Evolutionary conservation across 2,888 invertebrate species (phyloP), one percentile per base, ranked within the genome.

Genomic region (Phanerotoma sp.): DNA sequence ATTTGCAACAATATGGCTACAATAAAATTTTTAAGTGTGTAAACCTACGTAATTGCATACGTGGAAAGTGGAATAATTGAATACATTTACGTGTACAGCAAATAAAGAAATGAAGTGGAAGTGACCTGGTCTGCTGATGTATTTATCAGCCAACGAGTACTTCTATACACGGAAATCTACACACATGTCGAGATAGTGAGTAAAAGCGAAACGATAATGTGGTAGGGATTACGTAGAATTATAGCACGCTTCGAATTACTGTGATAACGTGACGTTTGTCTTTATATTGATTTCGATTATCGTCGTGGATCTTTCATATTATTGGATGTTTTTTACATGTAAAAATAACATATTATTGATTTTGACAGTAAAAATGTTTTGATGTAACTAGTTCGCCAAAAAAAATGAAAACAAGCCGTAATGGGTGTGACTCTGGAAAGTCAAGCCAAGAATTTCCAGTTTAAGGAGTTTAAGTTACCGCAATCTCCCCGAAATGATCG

Each of bases 221-320:
- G 20, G 15, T n/a, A 13, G 40, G 30, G 40, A 51, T 22, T 51
- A 41, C 42, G 41, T 51, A 42, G 42, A 51, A 55, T 50, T 45
- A 51, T 50, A 50, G 45, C 44, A 30, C 30, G 45, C 44, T 54
- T 38, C 22, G 49, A 45, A 33, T 42, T 30, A 32, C 45, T 38
- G 16, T 32, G 54, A 54, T 54, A 54, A 54, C 44, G 22, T 32
- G 22, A 25, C 50, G 55, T 18, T 32, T 50, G 50, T 55, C 46
- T 50, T 55, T 46, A 45, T 55, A 55, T 55, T 45, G 55, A 55
- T 55, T 55, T 41, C 45, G 46, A 50, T 51, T 55, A 55, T 55
- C 55, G 46, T 21, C 50, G 45, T 38, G 54, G 54, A 54, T 50
- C 32, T 50, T 45, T 33, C 11, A 13, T 30, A 28, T 40, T 40